phyloP scores from a whole-genome alignment of 2,113 vertebrate species.

The Cettia cetti region DNA sequence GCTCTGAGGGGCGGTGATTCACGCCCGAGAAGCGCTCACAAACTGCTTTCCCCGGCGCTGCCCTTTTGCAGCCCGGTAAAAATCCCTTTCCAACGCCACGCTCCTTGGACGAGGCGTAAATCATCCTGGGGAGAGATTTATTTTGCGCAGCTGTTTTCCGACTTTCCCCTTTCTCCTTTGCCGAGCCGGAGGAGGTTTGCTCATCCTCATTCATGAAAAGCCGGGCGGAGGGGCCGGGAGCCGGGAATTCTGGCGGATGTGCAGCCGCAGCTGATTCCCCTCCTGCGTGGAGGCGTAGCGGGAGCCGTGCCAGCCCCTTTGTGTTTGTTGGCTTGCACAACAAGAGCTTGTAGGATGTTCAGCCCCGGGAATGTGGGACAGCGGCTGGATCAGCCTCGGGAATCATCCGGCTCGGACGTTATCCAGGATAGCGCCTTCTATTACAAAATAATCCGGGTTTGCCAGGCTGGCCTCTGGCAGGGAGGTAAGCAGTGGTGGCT shows the following conservation, averaged over 20 bases:
- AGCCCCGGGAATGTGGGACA: not conserved
- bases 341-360: not conserved
- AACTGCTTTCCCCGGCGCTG: not conserved
- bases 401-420: not conserved
- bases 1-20: not conserved
- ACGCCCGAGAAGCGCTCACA: not conserved
- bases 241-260: not conserved
- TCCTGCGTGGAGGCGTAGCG: not conserved
- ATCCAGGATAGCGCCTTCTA: not conserved
- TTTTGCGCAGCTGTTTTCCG: not conserved
- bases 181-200: not conserved
- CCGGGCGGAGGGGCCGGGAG: not conserved
- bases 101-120: not conserved
- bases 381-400: not conserved
- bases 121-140: not conserved
- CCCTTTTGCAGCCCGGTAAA: not conserved
- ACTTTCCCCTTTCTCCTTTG: rapidly evolving
- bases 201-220: conserved; percentile 13
- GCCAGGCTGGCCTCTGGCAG: not conserved
- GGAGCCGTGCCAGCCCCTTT: conserved; percentile 28
- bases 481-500: not conserved
- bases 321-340: not conserved
- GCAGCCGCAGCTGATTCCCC: not conserved
- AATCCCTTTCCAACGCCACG: rapidly evolving
- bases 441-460: not conserved